These are phyloP conservation scores for Drosophila lini DNA, from an alignment of 1,140 invertebrate genomes.

Conservation along the genomic window DNA sequence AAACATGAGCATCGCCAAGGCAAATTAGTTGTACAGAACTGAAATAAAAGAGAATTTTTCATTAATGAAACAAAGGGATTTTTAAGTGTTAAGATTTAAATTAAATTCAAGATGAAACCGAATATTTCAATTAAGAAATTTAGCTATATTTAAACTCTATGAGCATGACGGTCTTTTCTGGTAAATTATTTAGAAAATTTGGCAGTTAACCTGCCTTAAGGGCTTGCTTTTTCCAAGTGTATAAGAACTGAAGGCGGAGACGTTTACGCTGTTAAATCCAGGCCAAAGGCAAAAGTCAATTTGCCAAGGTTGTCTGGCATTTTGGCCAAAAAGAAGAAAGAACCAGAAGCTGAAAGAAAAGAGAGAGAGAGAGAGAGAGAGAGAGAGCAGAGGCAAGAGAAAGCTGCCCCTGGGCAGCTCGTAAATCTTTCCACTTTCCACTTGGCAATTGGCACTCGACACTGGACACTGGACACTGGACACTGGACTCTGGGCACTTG, in stretches of 20 bases:
- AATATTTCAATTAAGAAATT: background rate
- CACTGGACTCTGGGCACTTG: slow-evolving; percentile 28
- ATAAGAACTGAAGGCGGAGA: background rate
- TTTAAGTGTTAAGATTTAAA: background rate
- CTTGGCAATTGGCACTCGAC: slow-evolving; percentile 17
- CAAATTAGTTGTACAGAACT: too few relatives aligned
- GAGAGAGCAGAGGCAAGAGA: background rate
- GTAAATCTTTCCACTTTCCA: slow-evolving; percentile 48
- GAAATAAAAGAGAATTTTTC: too few relatives aligned
- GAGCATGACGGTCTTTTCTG: background rate
- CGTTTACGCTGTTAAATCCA: slow-evolving; percentile 25
- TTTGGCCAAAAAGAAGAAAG: slow-evolving; percentile 20
- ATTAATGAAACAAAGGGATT: too few relatives aligned
- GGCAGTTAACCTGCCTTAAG: too few relatives aligned
- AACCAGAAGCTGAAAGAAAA: background rate
- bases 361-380: background rate
- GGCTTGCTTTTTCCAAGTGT: background rate
- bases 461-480: slow-evolving; percentile 21
- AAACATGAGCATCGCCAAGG: background rate
- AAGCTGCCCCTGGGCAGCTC: slow-evolving; percentile 14
- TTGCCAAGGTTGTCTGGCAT: slow-evolving; percentile 65
- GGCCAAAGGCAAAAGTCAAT: slow-evolving; percentile 68
- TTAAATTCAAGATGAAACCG: background rate
- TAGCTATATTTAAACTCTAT: background rate
- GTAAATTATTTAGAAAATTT: background rate